Evolutionary conservation across 2,113 vertebrate species (phyloP), one percentile per base, ranked within the genome.

Genomic region (Mastomys natalensis): DNA sequence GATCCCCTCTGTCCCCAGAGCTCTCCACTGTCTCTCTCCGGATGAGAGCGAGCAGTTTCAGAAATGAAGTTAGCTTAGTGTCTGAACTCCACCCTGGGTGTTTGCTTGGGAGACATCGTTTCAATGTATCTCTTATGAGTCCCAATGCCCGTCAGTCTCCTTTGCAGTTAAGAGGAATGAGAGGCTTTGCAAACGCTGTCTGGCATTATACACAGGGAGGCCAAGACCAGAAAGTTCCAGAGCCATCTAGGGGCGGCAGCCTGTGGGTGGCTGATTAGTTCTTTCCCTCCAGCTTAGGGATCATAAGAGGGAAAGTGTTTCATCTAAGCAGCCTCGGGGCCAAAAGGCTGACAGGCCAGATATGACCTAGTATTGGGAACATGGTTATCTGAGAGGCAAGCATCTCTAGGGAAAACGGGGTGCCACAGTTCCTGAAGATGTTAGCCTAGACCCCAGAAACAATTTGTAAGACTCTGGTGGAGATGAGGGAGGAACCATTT

Each of bases 141-240:
- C 62, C 26, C 0, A 1, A 4, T 5, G 34, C 60, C 80, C 0
- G 0, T 6, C 0, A 1, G 7, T 31, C 12, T 37, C 81, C 40
- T 70, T 74, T 40, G n/a, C 22, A 64, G 45, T 12, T 43, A 34
- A n/a, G 16, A n/a, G n/a, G n/a, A 45, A 88, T 4, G 51, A 48
- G 66, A 15, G 64, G 16, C 8, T 15, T 43, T 66, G 64, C 24
- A 81, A 45, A 34, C 8, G 58, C 45, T 15, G 37, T 40, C 58
- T 6, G 84, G 37, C 24, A 29, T 53, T 82, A 94, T 31, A 81
- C 7, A 53, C 43, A n/a, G 64, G 21, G n/a, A 80, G 37, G 74
- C 70, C 81, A 70, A 89, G 21, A 51, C 31, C 55, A 58, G n/a
- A 72, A 94, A 37, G 60, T 16, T 53, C 53, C 45, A 8, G 68